Base-by-base conservation (phyloP, 2,797 vertebrate species). In the Sarcophilus harrisii region DNA sequence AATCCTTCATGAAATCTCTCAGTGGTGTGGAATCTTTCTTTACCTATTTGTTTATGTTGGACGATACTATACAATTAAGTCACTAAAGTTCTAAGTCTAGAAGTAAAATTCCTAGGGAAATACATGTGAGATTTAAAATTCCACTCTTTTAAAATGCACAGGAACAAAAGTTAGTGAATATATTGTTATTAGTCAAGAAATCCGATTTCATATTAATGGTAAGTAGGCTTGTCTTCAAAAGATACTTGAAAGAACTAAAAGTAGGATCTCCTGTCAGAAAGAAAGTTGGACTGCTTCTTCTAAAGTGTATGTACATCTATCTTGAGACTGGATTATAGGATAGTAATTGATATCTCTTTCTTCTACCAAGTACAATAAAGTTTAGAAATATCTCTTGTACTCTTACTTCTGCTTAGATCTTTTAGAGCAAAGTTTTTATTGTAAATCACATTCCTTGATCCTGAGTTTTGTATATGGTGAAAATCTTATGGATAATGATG, bases 1-100 rank as follows among this genome's bases (percentile, higher is more conserved):
- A 98, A 98, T 98, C 93, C 95, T 91, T 98, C 93, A 94, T 98
- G 92, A 97, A 98, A 97, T 97, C 91, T 96, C 73, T 95, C 97
- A 45, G 91, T 96, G 93, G 93, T 96, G 95, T 92, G 96, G 94
- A 96, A 98, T 87, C 9, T 87, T 98, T 96, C 73, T 45, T 98
- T 96, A 95, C 97, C 90, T 95, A 94, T 96, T 97, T 95, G 91
- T 96, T 95, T 98, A 91, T 94, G n/a, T 96, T 94, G 95, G 97
- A 97, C 95, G 98, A 98, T 96, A 81, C 38, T 58, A 90, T 94
- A 55, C 12, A 52, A 90, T 66, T 97, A 28, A 92, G 29, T 95
- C 12, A 73, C 96, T 55, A 58, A 97, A 97, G 59, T 96, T 30
- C 5, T 55, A 96, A 60, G n/a, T 59, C 12, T 6, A 89, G 94